Evolutionary conservation across 2,888 invertebrate genomes (phyloP).

Genomic region (Gymnoscelis rufifasciata): DNA sequence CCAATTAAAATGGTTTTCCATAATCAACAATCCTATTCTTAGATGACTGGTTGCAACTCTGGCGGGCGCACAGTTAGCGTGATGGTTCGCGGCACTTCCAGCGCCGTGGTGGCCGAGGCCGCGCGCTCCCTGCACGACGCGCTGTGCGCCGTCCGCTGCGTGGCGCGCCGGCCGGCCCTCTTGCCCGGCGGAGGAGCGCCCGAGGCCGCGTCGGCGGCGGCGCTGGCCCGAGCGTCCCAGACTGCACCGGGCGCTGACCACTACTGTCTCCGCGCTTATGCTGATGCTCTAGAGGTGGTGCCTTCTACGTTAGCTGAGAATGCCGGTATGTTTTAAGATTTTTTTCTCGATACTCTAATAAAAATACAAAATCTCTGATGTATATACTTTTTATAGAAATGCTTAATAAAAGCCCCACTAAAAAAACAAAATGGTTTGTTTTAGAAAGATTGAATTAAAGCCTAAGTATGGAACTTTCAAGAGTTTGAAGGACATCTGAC

Average conservation of each 20-base stretch:
- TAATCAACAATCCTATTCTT: too few relatives aligned
- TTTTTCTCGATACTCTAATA: too few relatives aligned
- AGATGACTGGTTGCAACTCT: slow-evolving; percentile 91
- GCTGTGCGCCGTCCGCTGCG: slow-evolving; percentile 93
- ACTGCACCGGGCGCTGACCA: slow-evolving; percentile 94
- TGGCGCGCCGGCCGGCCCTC: slow-evolving; percentile 94
- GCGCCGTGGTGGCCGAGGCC: slow-evolving; percentile 93
- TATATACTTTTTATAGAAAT: too few relatives aligned
- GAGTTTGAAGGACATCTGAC: too few relatives aligned
- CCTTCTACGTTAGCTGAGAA: slow-evolving; percentile 74
- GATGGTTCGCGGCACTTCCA: slow-evolving; percentile 91
- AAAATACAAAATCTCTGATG: too few relatives aligned
- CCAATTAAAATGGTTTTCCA: too few relatives aligned
- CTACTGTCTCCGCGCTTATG: slow-evolving; percentile 96
- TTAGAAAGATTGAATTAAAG: too few relatives aligned
- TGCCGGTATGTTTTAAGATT: slow-evolving; percentile 48
- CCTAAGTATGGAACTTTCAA: too few relatives aligned
- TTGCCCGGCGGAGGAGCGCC: slow-evolving; percentile 98
- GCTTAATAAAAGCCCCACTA: too few relatives aligned
- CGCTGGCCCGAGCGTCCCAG: slow-evolving; percentile 88
- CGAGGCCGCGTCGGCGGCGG: slow-evolving; percentile 95
- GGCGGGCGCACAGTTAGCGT: slow-evolving; percentile 95
- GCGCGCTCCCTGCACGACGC: slow-evolving; percentile 96
- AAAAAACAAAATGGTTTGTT: too few relatives aligned
- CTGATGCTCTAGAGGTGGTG: slow-evolving; percentile 93